phyloP scores from a whole-genome alignment of 2,113 vertebrate genomes.

The Vulpes ferrilata region DNA sequence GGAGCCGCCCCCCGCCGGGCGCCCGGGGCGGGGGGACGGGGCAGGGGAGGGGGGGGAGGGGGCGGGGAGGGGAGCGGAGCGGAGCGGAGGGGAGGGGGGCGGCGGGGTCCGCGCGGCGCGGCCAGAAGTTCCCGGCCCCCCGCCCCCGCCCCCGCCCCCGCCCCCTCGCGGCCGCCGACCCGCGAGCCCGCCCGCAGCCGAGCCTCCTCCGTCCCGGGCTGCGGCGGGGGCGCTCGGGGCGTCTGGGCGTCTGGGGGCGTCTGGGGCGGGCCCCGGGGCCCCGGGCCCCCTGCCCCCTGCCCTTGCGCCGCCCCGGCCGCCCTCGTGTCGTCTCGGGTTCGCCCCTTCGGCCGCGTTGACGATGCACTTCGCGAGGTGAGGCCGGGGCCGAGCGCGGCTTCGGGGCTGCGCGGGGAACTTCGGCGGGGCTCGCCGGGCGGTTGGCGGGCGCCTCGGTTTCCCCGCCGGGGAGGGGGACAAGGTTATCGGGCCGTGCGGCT shows the following conservation, averaged over 20 bases:
- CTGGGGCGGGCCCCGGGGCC: background rate
- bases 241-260: background rate
- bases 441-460: conserved; percentile 54
- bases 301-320: background rate
- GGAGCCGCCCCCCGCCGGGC: conserved; percentile 32
- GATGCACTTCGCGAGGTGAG: too few species aligned
- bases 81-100: background rate
- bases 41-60: background rate
- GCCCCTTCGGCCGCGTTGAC: background rate
- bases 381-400: too few species aligned
- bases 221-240: background rate
- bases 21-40: background rate
- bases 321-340: conserved; percentile 44
- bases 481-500: background rate
- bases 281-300: background rate
- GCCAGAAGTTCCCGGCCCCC: background rate
- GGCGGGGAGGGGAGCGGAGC: background rate
- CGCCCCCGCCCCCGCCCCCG: background rate
- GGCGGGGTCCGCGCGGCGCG: background rate
- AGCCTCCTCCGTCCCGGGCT: conserved; percentile 5
- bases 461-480: background rate
- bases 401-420: too few species aligned
- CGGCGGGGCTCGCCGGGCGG: too few species aligned
- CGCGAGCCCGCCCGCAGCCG: background rate
- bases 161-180: background rate